phyloP scores from a whole-genome alignment of 2,888 invertebrate species.

The Oxycera nigricornis region DNA sequence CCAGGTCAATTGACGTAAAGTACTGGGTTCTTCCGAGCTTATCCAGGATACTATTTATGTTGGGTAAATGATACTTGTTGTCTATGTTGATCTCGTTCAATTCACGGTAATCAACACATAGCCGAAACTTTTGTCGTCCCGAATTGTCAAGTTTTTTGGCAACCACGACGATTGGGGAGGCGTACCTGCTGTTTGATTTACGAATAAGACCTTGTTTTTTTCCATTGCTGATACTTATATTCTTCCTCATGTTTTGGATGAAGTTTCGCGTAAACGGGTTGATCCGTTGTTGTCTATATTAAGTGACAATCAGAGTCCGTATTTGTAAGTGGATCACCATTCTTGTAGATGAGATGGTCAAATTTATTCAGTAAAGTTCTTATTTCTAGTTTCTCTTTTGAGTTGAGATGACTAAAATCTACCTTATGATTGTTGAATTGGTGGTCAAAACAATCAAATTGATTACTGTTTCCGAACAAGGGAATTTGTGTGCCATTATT shows the following conservation, averaged over 20 bases:
- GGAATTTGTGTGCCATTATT: background rate
- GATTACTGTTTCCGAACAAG: background rate
- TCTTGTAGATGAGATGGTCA: conserved; percentile 29
- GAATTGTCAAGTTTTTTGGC: conserved; percentile 41
- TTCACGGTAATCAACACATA: conserved; percentile 43
- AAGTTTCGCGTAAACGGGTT: too few species aligned
- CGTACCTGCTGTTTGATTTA: conserved; percentile 40
- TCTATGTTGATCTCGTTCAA: conserved; percentile 42
- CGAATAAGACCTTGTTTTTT: conserved; percentile 38
- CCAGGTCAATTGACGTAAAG: too few species aligned
- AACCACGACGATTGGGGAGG: conserved; percentile 40
- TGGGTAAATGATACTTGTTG: conserved; percentile 16
- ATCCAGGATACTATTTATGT: conserved; percentile 13
- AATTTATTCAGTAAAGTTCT: conserved; percentile 27
- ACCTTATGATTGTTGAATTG: background rate
- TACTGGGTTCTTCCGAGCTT: background rate
- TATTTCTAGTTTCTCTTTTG: conserved; percentile 19
- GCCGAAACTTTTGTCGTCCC: conserved; percentile 40
- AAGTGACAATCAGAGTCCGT: too few species aligned
- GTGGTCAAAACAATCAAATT: conserved; percentile 15
- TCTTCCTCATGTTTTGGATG: conserved; percentile 43
- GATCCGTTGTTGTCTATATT: too few species aligned
- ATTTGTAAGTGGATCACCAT: too few species aligned
- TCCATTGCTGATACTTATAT: conserved; percentile 35
- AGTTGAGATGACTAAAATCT: background rate